These are phyloP conservation scores for Cheirogaleus medius DNA, from an alignment of 2,113 vertebrate genomes.

Conservation along the genomic window DNA sequence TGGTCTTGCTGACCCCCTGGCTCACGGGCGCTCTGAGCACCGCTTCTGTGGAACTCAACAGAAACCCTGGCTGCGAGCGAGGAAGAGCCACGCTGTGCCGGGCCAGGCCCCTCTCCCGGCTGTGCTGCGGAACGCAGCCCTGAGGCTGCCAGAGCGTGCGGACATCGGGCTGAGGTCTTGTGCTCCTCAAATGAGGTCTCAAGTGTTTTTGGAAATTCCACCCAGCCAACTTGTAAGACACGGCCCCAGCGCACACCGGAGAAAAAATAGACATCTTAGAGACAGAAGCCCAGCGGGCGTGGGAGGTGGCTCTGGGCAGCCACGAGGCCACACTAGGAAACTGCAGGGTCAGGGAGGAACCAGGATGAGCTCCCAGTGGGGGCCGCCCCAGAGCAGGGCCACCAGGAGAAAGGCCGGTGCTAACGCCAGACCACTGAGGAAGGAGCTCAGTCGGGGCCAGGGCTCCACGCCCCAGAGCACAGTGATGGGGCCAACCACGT, in stretches of 20 bases:
- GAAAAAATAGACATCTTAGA: not conserved
- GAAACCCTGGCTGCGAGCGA: not conserved
- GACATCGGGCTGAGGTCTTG: not conserved
- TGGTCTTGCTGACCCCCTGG: not conserved
- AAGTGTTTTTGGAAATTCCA: not conserved
- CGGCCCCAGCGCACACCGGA: accelerated
- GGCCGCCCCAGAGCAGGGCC: accelerated
- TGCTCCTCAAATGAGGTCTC: not conserved
- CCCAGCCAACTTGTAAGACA: not conserved
- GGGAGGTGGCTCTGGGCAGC: not conserved
- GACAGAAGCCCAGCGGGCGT: no score
- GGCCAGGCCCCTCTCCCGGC: accelerated
- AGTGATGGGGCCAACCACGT: no score
- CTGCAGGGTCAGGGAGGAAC: not conserved
- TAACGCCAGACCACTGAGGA: not conserved
- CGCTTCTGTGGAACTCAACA: not conserved
- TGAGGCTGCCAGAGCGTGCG: not conserved
- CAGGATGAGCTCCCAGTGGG: not conserved
- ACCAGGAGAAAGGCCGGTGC: not conserved
- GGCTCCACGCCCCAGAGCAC: not conserved
- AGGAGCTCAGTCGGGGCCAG: not conserved
- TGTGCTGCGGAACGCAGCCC: not conserved
- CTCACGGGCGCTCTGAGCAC: not conserved
- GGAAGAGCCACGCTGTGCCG: accelerated
- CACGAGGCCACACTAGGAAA: not conserved